A percentile compares a stretch with the other conserved stretches of the same genome.
phyloP scores from a whole-genome alignment of 2,113 vertebrate genomes.

The Leuciscus idus region DNA sequence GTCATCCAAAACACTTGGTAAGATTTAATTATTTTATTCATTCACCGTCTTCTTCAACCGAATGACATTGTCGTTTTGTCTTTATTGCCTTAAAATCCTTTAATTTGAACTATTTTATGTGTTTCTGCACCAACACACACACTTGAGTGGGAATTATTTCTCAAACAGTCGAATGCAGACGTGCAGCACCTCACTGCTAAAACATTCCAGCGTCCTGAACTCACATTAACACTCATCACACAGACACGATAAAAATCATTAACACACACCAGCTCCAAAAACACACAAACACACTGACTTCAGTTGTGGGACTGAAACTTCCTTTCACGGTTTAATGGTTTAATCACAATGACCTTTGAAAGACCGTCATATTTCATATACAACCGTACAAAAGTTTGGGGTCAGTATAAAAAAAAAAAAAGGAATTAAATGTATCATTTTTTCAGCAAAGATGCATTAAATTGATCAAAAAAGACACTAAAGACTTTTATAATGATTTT shows the following conservation, averaged over 20 bases:
- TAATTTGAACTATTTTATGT: background rate
- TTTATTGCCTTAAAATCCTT: background rate
- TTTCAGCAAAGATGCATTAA: background rate
- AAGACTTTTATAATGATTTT: background rate
- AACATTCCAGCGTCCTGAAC: constrained; percentile 29
- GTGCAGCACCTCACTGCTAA: constrained; percentile 14
- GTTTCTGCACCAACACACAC: constrained; percentile 33
- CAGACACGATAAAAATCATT: background rate
- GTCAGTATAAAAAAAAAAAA: background rate
- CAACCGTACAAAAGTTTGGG: background rate
- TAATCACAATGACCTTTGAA: background rate
- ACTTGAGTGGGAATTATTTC: constrained; percentile 16
- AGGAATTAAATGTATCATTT: too few species aligned
- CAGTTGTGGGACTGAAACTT: background rate
- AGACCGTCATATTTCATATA: too few species aligned
- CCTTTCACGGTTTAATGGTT: background rate
- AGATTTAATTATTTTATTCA: background rate
- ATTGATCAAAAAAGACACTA: background rate
- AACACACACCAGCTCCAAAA: background rate
- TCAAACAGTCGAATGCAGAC: constrained; percentile 7
- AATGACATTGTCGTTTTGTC: background rate
- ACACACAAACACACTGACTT: background rate
- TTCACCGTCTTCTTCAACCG: background rate
- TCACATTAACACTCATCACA: constrained; percentile 4
- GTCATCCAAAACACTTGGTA: constrained; percentile 45